These are phyloP conservation scores for Rosalia funebris DNA, from an alignment of 2,888 invertebrate genomes.

Conservation along the genomic window DNA sequence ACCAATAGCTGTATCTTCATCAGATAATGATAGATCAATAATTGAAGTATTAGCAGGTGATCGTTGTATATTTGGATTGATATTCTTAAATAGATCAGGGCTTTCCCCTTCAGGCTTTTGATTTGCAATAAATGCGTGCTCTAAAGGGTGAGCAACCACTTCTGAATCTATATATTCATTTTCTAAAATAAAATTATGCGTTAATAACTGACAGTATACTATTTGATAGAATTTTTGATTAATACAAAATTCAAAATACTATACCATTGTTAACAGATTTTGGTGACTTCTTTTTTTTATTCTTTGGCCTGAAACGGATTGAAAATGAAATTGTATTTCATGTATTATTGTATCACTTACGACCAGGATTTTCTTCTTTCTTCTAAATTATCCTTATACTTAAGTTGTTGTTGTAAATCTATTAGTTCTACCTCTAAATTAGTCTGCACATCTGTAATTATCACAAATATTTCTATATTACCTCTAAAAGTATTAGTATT, in stretches of 20 bases:
- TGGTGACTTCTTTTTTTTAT: slow-evolving; percentile 16
- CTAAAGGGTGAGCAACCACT: background rate
- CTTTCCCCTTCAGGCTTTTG: slow-evolving; percentile 27
- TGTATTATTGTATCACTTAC: slow-evolving; percentile 22
- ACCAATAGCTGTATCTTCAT: slow-evolving; percentile 23
- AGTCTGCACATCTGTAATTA: slow-evolving; percentile 35
- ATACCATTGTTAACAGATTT: slow-evolving; percentile 1
- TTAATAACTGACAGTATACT: background rate
- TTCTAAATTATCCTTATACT: slow-evolving; percentile 30
- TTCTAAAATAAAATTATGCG: slow-evolving; percentile 10
- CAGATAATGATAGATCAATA: slow-evolving; percentile 32
- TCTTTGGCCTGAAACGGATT: slow-evolving; percentile 4
- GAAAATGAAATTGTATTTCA: background rate
- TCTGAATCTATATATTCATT: background rate
- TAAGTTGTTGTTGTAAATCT: slow-evolving; percentile 30
- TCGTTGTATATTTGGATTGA: slow-evolving; percentile 12
- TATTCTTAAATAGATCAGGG: slow-evolving; percentile 36
- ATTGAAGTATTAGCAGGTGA: slow-evolving; percentile 3
- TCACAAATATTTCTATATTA: too few relatives aligned
- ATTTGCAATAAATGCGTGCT: background rate
- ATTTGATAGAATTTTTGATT: too few relatives aligned
- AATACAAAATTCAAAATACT: too few relatives aligned
- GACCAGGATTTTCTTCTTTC: slow-evolving; percentile 15
- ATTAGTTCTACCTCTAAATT: slow-evolving; percentile 30
- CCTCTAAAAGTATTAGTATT: too few relatives aligned